Percentiles rank a stretch among this genome's conserved stretches.
Evolutionary conservation across 2,113 vertebrate genomes (phyloP).

Genomic region (Nesoenas mayeri): DNA sequence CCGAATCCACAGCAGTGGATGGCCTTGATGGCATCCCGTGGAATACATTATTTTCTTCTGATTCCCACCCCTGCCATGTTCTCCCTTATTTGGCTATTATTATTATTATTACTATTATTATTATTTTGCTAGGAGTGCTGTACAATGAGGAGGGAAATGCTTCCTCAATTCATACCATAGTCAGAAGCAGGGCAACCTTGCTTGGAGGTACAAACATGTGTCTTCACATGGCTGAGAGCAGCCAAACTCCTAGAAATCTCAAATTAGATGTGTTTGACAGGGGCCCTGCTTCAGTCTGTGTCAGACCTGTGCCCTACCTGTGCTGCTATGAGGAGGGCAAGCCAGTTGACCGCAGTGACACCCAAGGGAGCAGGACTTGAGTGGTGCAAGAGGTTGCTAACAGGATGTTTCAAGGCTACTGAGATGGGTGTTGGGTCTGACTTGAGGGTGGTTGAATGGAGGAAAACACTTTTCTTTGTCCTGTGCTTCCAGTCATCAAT

Average conservation of each 20-base stretch:
- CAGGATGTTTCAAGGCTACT: neutral
- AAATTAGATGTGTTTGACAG: neutral
- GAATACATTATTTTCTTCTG: neutral
- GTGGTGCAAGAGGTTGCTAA: neutral
- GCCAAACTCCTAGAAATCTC: neutral
- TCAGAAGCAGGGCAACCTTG: neutral
- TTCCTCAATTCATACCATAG: fast-evolving
- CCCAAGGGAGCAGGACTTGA: neutral
- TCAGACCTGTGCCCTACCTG: neutral
- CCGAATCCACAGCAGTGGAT: neutral
- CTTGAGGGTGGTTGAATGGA: neutral
- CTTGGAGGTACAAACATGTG: neutral
- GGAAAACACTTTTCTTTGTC: neutral
- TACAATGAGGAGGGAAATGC: neutral
- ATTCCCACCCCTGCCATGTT: neutral
- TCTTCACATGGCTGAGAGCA: neutral
- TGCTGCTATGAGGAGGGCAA: neutral
- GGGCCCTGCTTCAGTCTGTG: neutral
- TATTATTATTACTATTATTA: no score
- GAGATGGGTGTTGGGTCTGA: neutral
- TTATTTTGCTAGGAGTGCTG: neutral
- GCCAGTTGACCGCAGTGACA: neutral
- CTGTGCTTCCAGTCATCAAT: conserved; percentile 81
- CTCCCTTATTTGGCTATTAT: neutral
- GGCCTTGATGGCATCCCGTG: neutral